Evolutionary conservation across 1,140 invertebrate genomes (phyloP).

Genomic region (Lasaia peninsularis): DNA sequence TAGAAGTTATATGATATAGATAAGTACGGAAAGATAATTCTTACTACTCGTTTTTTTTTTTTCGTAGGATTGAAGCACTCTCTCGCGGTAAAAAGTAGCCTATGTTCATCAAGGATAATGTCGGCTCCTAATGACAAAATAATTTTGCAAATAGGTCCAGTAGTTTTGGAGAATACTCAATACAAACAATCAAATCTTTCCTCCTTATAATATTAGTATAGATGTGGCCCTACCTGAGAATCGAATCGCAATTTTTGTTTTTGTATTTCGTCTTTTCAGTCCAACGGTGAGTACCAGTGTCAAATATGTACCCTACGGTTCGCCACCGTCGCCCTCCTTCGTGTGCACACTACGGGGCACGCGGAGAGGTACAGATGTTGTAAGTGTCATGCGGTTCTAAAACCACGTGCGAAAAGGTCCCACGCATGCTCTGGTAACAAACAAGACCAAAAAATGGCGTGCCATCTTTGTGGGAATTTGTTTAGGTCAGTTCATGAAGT

Average conservation of each 20-base stretch:
- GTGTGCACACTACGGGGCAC: constrained; percentile 34
- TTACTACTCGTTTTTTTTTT: too few relatives aligned
- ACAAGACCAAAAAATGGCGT: constrained; percentile 26
- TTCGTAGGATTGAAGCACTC: too few relatives aligned
- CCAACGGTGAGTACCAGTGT: constrained; percentile 51
- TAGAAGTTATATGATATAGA: too few relatives aligned
- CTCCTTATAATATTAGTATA: too few relatives aligned
- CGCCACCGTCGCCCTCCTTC: constrained; percentile 33
- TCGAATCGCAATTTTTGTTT: not conserved
- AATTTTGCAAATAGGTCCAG: too few relatives aligned
- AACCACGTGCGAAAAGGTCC: constrained; percentile 19
- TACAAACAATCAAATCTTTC: too few relatives aligned
- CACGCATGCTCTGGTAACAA: constrained; percentile 17
- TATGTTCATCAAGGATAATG: too few relatives aligned
- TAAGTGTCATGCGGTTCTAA: constrained; percentile 24
- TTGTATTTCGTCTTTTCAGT: constrained; percentile 30
- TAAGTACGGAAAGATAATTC: too few relatives aligned
- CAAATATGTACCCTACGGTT: constrained; percentile 45
- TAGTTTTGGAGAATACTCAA: too few relatives aligned
- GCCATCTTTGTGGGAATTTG: constrained; percentile 46
- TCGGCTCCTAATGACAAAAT: too few relatives aligned
- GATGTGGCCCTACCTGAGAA: too few relatives aligned
- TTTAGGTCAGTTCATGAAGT: constrained; percentile 37
- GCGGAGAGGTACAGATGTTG: constrained; percentile 31
- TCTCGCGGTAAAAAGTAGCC: too few relatives aligned